Evolutionary conservation across 23 tunicate genomes (phyloP).

Genomic region (Clavelina lepadiformis): DNA sequence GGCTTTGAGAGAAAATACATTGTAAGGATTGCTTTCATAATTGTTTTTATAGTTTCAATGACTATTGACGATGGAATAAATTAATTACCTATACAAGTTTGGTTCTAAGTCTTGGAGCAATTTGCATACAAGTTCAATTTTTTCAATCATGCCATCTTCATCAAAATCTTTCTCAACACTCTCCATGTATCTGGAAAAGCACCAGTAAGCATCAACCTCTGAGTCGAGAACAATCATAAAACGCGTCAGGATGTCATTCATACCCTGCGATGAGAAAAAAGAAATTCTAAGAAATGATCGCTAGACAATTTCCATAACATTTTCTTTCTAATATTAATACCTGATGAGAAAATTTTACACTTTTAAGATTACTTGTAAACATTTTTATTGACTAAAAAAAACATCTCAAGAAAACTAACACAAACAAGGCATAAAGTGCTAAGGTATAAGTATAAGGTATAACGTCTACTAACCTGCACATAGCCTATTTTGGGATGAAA

Average conservation of each 20-base stretch:
- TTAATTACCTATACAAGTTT: slow-evolving; percentile 37
- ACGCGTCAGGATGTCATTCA: slow-evolving; percentile 54
- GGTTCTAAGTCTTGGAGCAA: slow-evolving; percentile 48
- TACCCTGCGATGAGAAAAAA: slow-evolving; percentile 32
- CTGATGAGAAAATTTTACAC: no score
- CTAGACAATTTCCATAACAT: background rate
- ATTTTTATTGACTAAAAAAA: no score
- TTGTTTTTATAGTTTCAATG: no score
- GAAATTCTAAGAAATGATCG: background rate
- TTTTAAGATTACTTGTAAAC: no score
- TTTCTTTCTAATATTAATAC: background rate
- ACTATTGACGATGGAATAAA: no score
- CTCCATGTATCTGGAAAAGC: slow-evolving; percentile 64
- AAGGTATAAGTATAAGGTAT: no score
- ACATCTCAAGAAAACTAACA: no score
- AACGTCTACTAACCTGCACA: slow-evolving; percentile 47
- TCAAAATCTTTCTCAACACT: slow-evolving; percentile 34
- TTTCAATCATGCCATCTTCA: slow-evolving; percentile 60
- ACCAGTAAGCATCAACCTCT: slow-evolving; percentile 76
- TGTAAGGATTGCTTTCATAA: no score
- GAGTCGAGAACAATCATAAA: slow-evolving; percentile 45
- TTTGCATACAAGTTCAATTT: slow-evolving; percentile 19
- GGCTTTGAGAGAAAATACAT: no score
- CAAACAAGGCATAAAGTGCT: background rate
- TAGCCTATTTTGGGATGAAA: slow-evolving; percentile 56